These are phyloP conservation scores for Itoplectis maculator DNA, from an alignment of 2,888 invertebrate species.

Conservation along the genomic window DNA sequence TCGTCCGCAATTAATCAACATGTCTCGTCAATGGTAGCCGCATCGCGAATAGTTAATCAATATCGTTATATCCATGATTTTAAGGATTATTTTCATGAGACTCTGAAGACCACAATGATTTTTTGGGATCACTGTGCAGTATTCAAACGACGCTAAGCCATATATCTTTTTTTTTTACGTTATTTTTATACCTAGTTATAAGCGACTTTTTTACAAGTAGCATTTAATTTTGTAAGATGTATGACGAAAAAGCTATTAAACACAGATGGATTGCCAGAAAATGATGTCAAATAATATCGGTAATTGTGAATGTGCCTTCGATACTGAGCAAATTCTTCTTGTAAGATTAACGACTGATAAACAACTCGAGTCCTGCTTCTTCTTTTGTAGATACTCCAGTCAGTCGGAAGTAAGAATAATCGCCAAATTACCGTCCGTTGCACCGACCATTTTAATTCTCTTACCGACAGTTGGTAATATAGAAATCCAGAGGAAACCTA, in stretches of 20 bases:
- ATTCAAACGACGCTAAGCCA: conserved; percentile 41
- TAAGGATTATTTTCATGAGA: background rate
- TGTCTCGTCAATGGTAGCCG: background rate
- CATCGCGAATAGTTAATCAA: background rate
- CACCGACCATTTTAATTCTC: background rate
- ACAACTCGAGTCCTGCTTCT: background rate
- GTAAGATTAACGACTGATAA: background rate
- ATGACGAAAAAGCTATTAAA: conserved; percentile 2
- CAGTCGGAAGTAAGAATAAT: background rate
- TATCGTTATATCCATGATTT: background rate
- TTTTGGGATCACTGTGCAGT: conserved; percentile 7
- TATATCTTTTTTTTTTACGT: conserved; percentile 29
- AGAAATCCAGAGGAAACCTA: background rate
- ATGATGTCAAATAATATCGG: background rate
- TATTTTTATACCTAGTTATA: conserved; percentile 33
- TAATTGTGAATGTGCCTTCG: background rate
- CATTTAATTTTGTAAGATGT: conserved; percentile 7
- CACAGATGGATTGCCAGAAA: too few species aligned
- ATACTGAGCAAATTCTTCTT: background rate
- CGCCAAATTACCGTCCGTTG: background rate
- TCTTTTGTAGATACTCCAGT: background rate
- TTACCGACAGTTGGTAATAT: background rate
- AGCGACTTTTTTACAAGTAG: conserved; percentile 16
- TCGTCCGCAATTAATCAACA: background rate
- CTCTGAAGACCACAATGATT: background rate